phyloP scores from a whole-genome alignment of 2,113 vertebrate species.

The Trachemys scripta region DNA sequence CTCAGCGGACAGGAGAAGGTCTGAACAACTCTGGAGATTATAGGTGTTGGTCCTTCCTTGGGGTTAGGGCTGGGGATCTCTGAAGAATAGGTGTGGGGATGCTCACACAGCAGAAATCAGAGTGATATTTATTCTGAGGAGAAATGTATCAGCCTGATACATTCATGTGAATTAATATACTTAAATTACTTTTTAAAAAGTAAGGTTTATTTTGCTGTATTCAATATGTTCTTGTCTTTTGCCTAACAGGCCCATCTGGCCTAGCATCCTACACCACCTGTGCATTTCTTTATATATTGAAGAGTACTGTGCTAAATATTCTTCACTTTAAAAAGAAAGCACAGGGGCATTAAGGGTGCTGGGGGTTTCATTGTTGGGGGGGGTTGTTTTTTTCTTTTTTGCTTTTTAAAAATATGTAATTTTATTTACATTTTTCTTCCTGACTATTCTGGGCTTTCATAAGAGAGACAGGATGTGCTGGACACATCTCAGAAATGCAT shows the following conservation, averaged over 20 bases:
- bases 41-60: background rate
- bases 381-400: background rate
- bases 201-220: slow-evolving; percentile 18
- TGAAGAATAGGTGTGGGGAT: background rate
- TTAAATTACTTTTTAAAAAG: background rate
- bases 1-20: background rate
- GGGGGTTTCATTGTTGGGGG: too few species aligned
- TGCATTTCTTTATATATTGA: background rate
- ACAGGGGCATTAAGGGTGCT: background rate
- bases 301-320: slow-evolving; percentile 13
- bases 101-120: slow-evolving; percentile 7
- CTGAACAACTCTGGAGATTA: background rate
- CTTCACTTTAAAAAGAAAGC: slow-evolving; percentile 17
- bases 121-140: background rate
- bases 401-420: background rate
- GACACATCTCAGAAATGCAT: background rate
- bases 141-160: background rate
- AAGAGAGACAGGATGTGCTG: background rate
- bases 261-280: slow-evolving; percentile 7
- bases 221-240: slow-evolving; percentile 45
- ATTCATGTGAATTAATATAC: background rate
- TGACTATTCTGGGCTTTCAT: background rate
- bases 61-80: background rate
- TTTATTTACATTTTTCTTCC: background rate
- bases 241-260: slow-evolving; percentile 40